Evolutionary conservation across 2,113 vertebrate genomes (phyloP), one percentile per base, ranked within the genome.

Genomic region (Oriolus oriolus): DNA sequence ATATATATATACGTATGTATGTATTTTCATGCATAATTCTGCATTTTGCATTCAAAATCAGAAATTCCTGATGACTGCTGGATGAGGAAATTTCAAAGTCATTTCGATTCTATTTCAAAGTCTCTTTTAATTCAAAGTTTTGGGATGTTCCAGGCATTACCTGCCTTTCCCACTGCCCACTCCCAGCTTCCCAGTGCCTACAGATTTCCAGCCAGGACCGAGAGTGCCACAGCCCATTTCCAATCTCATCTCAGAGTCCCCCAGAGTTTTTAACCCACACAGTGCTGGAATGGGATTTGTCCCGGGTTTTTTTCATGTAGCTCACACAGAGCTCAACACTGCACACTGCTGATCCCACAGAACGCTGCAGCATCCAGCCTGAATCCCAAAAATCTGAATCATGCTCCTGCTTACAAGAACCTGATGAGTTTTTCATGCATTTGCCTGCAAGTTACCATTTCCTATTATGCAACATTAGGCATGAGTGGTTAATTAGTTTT

Each of bases 401-500:
- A 5, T 31, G 21, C 83, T 82, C 56, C 68, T 64, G 63, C 83
- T 96, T 53, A 79, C 56, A 91, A 78, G 60, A 17, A 6, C 64
- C 69, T 84, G 47, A 78, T 44, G 64, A 87, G 84, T 35, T 87
- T 90, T 63, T 37, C 68, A 11, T 23, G 31, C 49, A 61, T 74
- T 84, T 87, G 74, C 73, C 81, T 68, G 1, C 21, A 84, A 89
- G 66, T 80, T 77, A 64, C 85, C 70, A 65, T 39, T 68, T 83
- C 59, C 75, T 71, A 56, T 76, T 86, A 86, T 31, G n/a, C 60
- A 69, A 50, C 39, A 71, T 68, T 79, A 79, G 66, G 70, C 31
- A 53, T 28, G 4, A 91, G 61, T 75, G 42, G 77, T 78, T 93
- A 94, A 93, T 95, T 91, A 95, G 81, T 27, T 89, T 78, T 84